Base-by-base conservation (phyloP, 2,888 invertebrate genomes). In the Dione juno region DNA sequence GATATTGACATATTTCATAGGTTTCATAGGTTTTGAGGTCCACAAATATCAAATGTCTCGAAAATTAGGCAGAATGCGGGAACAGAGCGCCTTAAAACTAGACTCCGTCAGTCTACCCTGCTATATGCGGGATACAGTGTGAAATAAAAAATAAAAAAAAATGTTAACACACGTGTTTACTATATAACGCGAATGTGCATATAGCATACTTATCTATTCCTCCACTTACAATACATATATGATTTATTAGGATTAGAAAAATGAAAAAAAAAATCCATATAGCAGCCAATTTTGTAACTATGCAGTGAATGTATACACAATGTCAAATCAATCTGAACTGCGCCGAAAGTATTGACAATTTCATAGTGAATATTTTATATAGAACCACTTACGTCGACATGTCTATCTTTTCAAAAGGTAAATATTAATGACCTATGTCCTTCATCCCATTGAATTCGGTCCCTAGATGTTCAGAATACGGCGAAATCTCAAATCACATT, bases 351-450 rank as follows among this genome's bases (percentile, higher is more conserved):
- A 61, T 50, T 52, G 59, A 50, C 41, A 21, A 37, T 65, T 68
- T 41, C 50, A 58, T 28, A 50, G 57, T 69, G 69, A 67, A 71
- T 64, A 71, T 52, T 64, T 65, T 59, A 59, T 71, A 40, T 41
- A 45, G 65, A 53, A 53, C 65, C 45, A 59, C 64, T 71, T 40
- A 58, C 61, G n/a, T 9, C 40, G 53, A 54, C 68, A 68, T 68
- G 40, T 64, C 64, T 59, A 68, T 68, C 58, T 65, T 59, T 68
- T 65, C 13, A 41, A 53, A 40, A 59, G 64, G 67, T 71, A 65
- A 68, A 71, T 70, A 67, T 71, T 71, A 71, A 68, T 71, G 71
- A 71, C 59, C 45, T 53, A 35, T 40, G 65, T 68, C 71, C 71
- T 71, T 65, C 37, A 37, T 65, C 50, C 67, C 50, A 48, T 58